phyloP scores from a whole-genome alignment of 2,797 vertebrate genomes.

The Pipistrellus pipistrellus region DNA sequence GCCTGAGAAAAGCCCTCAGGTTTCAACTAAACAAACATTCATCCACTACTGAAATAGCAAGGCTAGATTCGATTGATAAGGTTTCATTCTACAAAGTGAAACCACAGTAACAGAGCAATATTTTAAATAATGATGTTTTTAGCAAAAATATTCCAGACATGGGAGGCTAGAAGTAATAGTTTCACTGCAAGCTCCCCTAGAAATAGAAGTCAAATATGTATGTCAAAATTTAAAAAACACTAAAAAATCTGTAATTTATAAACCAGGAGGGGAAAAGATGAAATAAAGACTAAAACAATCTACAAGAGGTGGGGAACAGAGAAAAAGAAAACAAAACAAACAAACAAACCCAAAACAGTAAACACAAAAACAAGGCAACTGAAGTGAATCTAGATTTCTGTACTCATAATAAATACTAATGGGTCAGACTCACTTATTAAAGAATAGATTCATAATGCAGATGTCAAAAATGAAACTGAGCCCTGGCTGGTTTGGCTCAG shows the following conservation, averaged over 20 bases:
- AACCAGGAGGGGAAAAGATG: neutral
- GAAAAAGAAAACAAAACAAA: neutral
- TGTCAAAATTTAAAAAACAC: neutral
- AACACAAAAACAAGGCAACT: neutral
- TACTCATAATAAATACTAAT: conserved; percentile 47
- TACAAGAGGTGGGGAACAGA: neutral
- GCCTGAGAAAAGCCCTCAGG: neutral
- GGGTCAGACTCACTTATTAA: neutral
- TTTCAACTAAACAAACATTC: neutral
- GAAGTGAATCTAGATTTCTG: neutral
- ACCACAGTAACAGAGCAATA: neutral
- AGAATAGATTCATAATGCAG: neutral
- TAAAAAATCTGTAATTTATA: neutral
- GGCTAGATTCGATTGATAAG: neutral
- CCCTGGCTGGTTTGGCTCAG: too few relatives aligned
- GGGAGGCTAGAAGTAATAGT: neutral
- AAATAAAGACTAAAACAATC: conserved; percentile 2
- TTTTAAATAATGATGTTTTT: conserved; percentile 44
- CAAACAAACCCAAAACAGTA: neutral
- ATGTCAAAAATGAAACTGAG: neutral
- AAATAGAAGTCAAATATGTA: conserved; percentile 16
- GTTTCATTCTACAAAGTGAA: conserved; percentile 32
- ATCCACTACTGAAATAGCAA: neutral
- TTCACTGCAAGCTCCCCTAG: conserved; percentile 6
- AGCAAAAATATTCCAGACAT: neutral